Base-by-base conservation (phyloP, 2,888 invertebrate species). In the Trachelus troglodyta region DNA sequence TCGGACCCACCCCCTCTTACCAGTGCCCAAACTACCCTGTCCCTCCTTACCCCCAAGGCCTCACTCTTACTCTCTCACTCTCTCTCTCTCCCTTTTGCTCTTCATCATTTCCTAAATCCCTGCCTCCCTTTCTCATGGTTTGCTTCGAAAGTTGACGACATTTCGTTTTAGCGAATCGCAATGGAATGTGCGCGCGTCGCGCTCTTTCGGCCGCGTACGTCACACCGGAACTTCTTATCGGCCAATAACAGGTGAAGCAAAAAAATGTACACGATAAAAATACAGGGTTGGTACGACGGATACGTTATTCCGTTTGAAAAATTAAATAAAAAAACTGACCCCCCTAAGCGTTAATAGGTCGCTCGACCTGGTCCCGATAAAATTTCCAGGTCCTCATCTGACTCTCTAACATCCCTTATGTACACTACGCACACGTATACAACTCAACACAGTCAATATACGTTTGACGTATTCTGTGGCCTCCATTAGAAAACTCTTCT, bases 91-190 rank as follows among this genome's bases (percentile, higher is more conserved):
- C 6, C n/a, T 40, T 12, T 75, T 23, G 3, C 37, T 75, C 34
- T 68, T 68, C 30, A 12, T 75, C 69, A 56, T 56, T 56, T 56
- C 23, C 56, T 56, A 56, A 56, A 56, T 56, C 56, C 56, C 56
- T 56, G 23, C 56, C 56, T 56, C 23, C 56, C 56, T 56, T 56
- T 23, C 56, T 35, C 30, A 74, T 34, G 37, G 30, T 3, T 75
- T 33, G 40, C 68, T 69, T 69, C 71, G 73, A 78, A 75, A 77
- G 73, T 78, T 78, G 40, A 73, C 78, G 75, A 78, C 75, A 75
- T 78, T 75, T 78, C 73, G 75, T 78, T 78, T 78, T 78, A 71
- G n/a, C 71, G 71, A 71, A 71, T 71, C 71, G 33, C 71, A 9
- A 31, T 23, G 71, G 34, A 71, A 12, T 33, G 12, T 31, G 71